Percentiles rank a stretch among this genome's conserved stretches.
phyloP scores from a whole-genome alignment of 2,113 vertebrate species.

The Callaeas wilsoni region DNA sequence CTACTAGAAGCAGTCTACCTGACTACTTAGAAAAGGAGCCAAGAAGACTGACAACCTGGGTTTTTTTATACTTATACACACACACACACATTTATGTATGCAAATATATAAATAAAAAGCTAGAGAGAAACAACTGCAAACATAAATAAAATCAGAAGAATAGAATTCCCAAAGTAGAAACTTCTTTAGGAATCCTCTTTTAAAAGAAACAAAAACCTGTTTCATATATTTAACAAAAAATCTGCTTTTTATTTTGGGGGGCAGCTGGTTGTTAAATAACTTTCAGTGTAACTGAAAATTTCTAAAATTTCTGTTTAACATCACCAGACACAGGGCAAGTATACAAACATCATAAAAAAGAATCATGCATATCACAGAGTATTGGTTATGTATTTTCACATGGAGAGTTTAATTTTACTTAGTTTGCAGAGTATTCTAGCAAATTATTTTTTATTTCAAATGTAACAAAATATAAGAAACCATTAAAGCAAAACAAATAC shows the following conservation, averaged over 20 bases:
- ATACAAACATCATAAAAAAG: neutral
- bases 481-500: neutral
- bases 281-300: neutral
- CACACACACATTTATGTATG: neutral
- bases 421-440: neutral
- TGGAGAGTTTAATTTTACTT: neutral
- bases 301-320: neutral
- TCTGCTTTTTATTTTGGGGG: neutral
- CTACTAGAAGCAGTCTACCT: neutral
- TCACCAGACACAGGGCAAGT: neutral
- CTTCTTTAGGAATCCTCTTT: neutral
- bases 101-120: neutral
- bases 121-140: neutral
- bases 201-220: neutral
- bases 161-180: neutral
- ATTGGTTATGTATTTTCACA: neutral
- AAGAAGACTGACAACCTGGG: neutral
- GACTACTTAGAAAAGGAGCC: neutral
- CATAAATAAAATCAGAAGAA: neutral
- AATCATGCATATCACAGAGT: neutral
- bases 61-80: neutral
- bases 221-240: neutral
- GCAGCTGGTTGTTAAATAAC: neutral
- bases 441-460: slow-evolving; percentile 1
- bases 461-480: neutral